Evolutionary conservation across 2,888 invertebrate genomes (phyloP).

Genomic region (Rhodophaea formosa): DNA sequence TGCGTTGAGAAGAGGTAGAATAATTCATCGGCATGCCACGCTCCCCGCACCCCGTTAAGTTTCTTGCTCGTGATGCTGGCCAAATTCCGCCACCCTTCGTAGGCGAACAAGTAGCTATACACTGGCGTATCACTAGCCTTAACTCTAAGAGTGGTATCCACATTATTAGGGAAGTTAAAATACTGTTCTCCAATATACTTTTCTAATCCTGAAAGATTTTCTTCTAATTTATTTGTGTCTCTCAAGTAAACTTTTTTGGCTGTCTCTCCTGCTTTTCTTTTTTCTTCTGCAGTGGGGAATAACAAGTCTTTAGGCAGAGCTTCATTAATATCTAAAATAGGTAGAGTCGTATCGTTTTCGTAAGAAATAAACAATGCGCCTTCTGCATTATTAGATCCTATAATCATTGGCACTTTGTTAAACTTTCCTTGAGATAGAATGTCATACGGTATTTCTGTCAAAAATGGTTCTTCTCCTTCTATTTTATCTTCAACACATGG

Average conservation of each 20-base stretch:
- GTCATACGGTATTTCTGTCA: constrained; percentile 54
- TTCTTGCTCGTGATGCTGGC: constrained; percentile 22
- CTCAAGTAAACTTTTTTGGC: constrained; percentile 48
- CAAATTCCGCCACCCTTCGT: constrained; percentile 36
- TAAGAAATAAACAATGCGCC: constrained; percentile 50
- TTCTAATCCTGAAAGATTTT: constrained; percentile 39
- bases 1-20: constrained; percentile 4
- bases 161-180: constrained; percentile 30
- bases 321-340: constrained; percentile 45
- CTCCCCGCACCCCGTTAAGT: constrained; percentile 1
- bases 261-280: constrained; percentile 25
- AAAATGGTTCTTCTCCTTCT: constrained; percentile 59
- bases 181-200: constrained; percentile 31
- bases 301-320: constrained; percentile 59
- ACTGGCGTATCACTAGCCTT: constrained; percentile 28
- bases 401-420: constrained; percentile 60
- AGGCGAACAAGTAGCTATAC: constrained; percentile 34
- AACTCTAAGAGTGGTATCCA: constrained; percentile 32
- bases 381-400: constrained; percentile 56
- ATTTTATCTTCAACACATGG: constrained; percentile 57
- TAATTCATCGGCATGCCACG: constrained; percentile 1
- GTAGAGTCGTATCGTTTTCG: constrained; percentile 52
- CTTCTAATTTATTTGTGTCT: constrained; percentile 46
- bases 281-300: constrained; percentile 37
- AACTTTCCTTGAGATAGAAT: constrained; percentile 48